Evolutionary conservation across 2,888 invertebrate genomes (phyloP).

Genomic region (Cryptocheilus praepositus): DNA sequence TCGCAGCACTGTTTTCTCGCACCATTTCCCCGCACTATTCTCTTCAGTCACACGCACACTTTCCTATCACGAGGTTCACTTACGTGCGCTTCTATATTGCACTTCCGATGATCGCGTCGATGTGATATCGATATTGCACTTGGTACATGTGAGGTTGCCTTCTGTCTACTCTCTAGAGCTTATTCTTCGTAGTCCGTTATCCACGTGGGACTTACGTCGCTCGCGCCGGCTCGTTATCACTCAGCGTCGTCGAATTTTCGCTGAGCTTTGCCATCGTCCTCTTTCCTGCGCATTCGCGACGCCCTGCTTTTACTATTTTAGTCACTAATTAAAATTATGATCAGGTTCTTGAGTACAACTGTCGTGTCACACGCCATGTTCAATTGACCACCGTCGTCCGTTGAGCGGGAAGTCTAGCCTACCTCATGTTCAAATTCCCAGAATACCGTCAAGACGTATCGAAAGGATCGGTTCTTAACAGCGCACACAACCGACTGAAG

Average conservation of each 20-base stretch:
- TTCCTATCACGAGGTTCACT: not conserved
- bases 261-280: too few species aligned
- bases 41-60: not conserved
- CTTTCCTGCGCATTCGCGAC: too few species aligned
- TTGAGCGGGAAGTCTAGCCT: too few species aligned
- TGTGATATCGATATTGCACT: conserved; percentile 11
- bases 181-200: not conserved
- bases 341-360: too few species aligned
- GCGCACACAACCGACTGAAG: too few species aligned
- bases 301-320: too few species aligned
- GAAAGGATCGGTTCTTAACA: too few species aligned
- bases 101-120: conserved; percentile 5
- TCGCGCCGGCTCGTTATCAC: conserved; percentile 1
- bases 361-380: too few species aligned
- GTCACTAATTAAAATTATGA: too few species aligned
- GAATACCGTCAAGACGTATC: too few species aligned
- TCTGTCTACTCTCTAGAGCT: not conserved
- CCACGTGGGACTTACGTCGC: not conserved
- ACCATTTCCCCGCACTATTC: not conserved
- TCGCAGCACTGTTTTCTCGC: not conserved
- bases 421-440: too few species aligned
- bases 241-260: not conserved
- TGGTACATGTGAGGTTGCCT: not conserved
- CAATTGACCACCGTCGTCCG: too few species aligned
- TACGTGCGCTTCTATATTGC: conserved; percentile 1